phyloP scores from a whole-genome alignment of 2,888 invertebrate species.

The Ellobium chinense region DNA sequence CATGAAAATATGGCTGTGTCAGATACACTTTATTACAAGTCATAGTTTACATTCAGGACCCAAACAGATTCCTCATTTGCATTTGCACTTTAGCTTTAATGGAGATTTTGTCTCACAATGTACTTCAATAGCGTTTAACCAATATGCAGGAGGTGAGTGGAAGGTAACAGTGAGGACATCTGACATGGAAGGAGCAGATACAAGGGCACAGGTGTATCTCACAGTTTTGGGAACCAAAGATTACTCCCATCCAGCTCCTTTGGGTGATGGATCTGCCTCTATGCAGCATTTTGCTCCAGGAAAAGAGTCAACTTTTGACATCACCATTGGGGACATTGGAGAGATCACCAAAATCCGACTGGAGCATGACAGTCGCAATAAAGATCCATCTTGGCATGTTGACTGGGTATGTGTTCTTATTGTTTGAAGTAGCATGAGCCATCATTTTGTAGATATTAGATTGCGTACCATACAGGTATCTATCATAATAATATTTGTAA shows the following conservation, averaged over 20 bases:
- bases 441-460: no score
- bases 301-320: slow-evolving; percentile 52
- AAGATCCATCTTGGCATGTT: slow-evolving; percentile 68
- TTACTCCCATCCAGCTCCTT: slow-evolving; percentile 60
- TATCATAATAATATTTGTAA: no score
- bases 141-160: slow-evolving; percentile 67
- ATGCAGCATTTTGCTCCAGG: slow-evolving; percentile 44
- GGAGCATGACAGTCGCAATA: slow-evolving; percentile 68
- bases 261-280: slow-evolving; percentile 55
- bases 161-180: slow-evolving; percentile 70
- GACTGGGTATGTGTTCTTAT: slow-evolving; percentile 63
- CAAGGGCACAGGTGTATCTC: slow-evolving; percentile 67
- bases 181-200: slow-evolving; percentile 66
- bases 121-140: no score
- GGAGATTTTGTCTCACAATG: no score
- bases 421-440: no score
- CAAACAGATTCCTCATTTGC: no score
- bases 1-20: no score
- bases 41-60: no score
- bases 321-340: slow-evolving; percentile 70
- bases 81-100: no score
- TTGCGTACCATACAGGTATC: no score
- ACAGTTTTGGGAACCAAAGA: slow-evolving; percentile 71
- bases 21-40: no score
- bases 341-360: slow-evolving; percentile 72